A percentile compares a stretch with the other conserved stretches of the same genome.
phyloP scores from a whole-genome alignment of 2,113 vertebrate species.

The Cinclus cinclus region DNA sequence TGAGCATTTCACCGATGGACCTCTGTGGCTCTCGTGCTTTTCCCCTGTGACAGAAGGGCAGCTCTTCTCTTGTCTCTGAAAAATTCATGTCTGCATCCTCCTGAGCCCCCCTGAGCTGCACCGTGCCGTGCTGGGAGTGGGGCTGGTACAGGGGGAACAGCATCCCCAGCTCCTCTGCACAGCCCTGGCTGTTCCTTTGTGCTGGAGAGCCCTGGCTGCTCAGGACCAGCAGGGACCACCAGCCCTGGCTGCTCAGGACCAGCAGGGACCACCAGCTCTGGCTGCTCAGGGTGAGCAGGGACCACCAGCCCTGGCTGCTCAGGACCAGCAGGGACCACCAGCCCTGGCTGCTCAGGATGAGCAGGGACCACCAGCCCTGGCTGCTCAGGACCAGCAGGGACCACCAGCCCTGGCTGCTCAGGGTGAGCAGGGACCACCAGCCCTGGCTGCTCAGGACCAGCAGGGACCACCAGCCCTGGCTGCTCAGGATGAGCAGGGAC shows the following conservation, averaged over 20 bases:
- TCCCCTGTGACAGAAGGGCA: neutral
- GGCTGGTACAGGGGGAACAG: neutral
- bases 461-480: neutral
- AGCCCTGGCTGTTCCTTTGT: accelerated
- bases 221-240: neutral
- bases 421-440: neutral
- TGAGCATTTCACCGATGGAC: neutral
- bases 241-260: neutral
- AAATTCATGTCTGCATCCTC: neutral
- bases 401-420: neutral
- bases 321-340: neutral
- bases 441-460: neutral
- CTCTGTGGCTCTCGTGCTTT: neutral
- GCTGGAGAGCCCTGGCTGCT: neutral
- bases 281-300: neutral
- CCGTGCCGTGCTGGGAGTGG: too few species aligned
- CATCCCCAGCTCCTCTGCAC: neutral
- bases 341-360: neutral
- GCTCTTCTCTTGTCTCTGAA: neutral
- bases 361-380: neutral
- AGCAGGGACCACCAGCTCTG: neutral
- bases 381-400: neutral
- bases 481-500: neutral
- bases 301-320: neutral
- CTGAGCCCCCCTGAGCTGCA: neutral